A percentile compares a stretch with the other conserved stretches of the same genome.
These are phyloP conservation scores for Scylla paramamosain DNA, from an alignment of 1,140 invertebrate species.

Conservation along the genomic window DNA sequence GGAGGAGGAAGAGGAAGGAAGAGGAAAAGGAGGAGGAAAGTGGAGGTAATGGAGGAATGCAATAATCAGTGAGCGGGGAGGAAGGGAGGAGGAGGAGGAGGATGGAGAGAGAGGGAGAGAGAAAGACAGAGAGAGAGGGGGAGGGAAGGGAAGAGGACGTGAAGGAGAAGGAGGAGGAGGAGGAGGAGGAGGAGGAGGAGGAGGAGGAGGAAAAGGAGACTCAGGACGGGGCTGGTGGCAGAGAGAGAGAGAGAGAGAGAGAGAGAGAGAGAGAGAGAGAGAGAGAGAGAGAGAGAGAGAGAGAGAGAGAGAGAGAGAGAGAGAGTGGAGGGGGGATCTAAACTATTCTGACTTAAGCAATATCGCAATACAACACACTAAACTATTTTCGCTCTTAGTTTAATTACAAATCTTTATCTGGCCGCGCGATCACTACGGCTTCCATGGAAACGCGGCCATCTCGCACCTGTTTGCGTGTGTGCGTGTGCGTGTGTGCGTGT, in stretches of 20 bases:
- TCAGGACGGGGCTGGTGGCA: neutral
- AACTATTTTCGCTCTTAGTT: too few species aligned
- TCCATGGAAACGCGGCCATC: neutral
- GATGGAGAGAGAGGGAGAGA: neutral
- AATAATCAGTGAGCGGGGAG: neutral
- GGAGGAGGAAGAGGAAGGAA: neutral
- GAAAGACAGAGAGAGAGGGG: neutral
- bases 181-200: neutral
- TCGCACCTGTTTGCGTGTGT: neutral
- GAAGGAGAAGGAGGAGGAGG: neutral
- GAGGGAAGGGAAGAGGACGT: neutral
- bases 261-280: conserved; percentile 33
- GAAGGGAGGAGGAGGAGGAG: neutral
- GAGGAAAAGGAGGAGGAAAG: neutral
- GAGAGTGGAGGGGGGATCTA: neutral
- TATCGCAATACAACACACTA: too few species aligned
- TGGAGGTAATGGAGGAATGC: neutral
- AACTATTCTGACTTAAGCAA: neutral
- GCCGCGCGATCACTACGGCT: neutral
- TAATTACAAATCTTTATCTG: too few species aligned
- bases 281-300: conserved; percentile 31
- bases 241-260: neutral
- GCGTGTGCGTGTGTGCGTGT: conserved; percentile 48
- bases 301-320: conserved; percentile 31
- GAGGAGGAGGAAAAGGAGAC: neutral